These are phyloP conservation scores for Neuroterus valhalla DNA, from an alignment of 1,140 invertebrate genomes.

Conservation along the genomic window DNA sequence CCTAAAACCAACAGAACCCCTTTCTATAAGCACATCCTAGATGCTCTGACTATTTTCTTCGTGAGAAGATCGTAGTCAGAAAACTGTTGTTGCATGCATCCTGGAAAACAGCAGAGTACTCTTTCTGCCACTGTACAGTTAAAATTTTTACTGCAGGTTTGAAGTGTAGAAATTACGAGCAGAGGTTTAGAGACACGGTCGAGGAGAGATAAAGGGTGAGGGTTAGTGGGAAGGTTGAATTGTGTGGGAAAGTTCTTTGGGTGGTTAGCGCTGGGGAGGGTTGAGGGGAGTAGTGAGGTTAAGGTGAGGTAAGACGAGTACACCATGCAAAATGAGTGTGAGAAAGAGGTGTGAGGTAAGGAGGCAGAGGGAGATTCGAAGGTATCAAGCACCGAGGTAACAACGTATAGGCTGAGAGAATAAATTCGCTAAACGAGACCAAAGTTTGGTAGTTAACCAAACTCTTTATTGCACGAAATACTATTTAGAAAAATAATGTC, in stretches of 20 bases:
- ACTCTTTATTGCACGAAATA: constrained; percentile 69
- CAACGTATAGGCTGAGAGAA: constrained; percentile 57
- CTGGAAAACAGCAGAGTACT: no score
- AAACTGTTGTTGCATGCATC: no score
- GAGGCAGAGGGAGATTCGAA: constrained; percentile 44
- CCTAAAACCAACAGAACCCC: no score
- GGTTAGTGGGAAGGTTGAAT: constrained; percentile 47
- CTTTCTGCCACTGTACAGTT: constrained; percentile 41
- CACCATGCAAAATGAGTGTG: constrained; percentile 54
- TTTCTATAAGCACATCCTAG: no score
- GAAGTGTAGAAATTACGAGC: constrained; percentile 44
- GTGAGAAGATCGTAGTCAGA: no score
- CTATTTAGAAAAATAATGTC: constrained; percentile 73
- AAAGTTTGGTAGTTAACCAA: constrained; percentile 69
- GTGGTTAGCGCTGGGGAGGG: constrained; percentile 34
- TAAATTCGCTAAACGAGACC: constrained; percentile 70
- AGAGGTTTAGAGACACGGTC: constrained; percentile 20
- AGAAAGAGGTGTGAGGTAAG: constrained; percentile 49
- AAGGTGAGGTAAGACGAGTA: constrained; percentile 24
- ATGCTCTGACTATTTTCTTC: no score
- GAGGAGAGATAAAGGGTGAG: constrained; percentile 48
- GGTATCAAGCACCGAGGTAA: constrained; percentile 59
- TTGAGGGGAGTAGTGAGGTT: no score
- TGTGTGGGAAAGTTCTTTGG: constrained; percentile 50
- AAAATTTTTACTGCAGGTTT: constrained; percentile 46